Evolutionary conservation across 2,113 vertebrate genomes (phyloP), one percentile per base, ranked within the genome.

Genomic region (Maccullochella peelii): DNA sequence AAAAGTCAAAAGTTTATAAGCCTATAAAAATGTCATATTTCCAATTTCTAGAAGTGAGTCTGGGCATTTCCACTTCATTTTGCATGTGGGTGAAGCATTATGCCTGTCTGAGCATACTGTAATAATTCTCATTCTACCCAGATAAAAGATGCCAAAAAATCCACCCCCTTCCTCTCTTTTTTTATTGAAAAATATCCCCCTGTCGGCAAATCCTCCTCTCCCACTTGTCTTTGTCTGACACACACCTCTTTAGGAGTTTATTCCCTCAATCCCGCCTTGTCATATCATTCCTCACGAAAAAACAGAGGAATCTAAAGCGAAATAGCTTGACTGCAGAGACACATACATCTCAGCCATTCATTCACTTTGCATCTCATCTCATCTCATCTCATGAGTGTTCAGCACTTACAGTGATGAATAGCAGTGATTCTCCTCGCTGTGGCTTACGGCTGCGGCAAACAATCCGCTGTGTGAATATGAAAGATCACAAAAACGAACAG

Each of bases 351-450:
- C 59, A 52, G 73, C 78, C 82, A 80, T 74, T 85, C 77, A 52
- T 59, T 54, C 71, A 50, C 73, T 80, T 82, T 80, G 72, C 78
- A 79, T 89, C 70, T 87, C 82, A 42, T 86, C 63, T 87, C 82
- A 42, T 86, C 63, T 68, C 73, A 55, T 73, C 77, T 79, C 36
- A 42, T 83, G 85, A 85, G 80, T 44, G 71, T 59, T 25, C 30
- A 18, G 73, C 76, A 77, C 75, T 90, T 63, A 62, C 15, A 2
- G 50, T 88, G 87, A 91, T 88, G 70, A 80, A 91, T 75, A 25
- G 57, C 27, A 4, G 72, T 15, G 47, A 75, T 85, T 47, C 80
- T 68, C 57, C 38, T 40, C 58, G 73, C 33, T 23, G 66, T 49
- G 67, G 55, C 79, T 67, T 38, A 63, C 33, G 40, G 63, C 75